Base-by-base conservation (phyloP, 2,797 vertebrate species). In the Cirrhinus molitorella region DNA sequence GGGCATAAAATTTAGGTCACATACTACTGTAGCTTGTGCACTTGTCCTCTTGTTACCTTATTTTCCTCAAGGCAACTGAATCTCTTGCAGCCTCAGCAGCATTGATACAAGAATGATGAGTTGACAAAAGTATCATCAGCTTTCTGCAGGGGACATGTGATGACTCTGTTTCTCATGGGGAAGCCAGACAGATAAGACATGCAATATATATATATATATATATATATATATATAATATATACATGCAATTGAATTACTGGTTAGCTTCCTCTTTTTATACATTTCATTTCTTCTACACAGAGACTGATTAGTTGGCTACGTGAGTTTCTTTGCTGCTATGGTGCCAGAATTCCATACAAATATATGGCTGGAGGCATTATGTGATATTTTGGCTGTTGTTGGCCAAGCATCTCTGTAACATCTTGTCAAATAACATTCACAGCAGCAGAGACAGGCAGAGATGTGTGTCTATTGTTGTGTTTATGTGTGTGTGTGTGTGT, bases 11-110 rank as follows among this genome's bases (percentile, higher is more conserved):
- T 82, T 53, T 79, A 59, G 74, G 37, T 70, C 74, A 79, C 1
- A 1, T 47, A 43, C 68, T 67, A 34, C 31, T 34, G 31, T 34
- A 66, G 47, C 23, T 71, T n/a, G 43, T 80, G 23, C 70, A 66
- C 19, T 23, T 85, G 76, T 23, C 55, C 25, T 81, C 16, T 66
- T 71, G 43, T 80, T 84, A 77, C n/a, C 65, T 81, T 49, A 17
- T 79, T 78, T 83, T 55, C 19, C 76, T 70, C 9, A 40, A 9
- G 51, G 80, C 45, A 86, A 79, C 71, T 8, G 25, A 73, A 87
- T 74, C 43, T 23, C 59, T 80, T 83, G 83, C 80, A 73, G 77
- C 72, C 75, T 85, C 87, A 88, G 87, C 87, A 85, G 31, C 72
- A 83, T 76, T 59, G 43, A 80, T 55, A 83, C 25, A 70, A 85